These are phyloP conservation scores for Nasonia vitripennis DNA, from an alignment of 1,140 invertebrate species.

Conservation along the genomic window DNA sequence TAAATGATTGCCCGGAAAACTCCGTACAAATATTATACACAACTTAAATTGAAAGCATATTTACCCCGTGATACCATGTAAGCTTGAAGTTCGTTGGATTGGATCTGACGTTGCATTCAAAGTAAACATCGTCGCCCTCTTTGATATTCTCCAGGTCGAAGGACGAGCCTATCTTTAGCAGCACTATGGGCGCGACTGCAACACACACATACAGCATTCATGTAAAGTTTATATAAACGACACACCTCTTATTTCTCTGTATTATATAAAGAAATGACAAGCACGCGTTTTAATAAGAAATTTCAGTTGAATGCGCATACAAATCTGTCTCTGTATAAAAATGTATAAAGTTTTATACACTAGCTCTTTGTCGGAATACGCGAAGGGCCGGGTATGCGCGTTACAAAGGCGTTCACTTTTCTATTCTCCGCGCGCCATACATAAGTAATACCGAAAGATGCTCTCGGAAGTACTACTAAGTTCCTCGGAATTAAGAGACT, in stretches of 20 bases:
- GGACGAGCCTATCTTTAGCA: conserved; percentile 75
- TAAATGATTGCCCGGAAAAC: too few species aligned
- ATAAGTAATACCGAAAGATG: not conserved
- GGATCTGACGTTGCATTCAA: conserved; percentile 76
- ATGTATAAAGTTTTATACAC: not conserved
- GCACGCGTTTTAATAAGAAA: not conserved
- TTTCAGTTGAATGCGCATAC: not conserved
- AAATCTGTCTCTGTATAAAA: not conserved
- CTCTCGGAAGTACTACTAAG: not conserved
- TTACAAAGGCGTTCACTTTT: not conserved
- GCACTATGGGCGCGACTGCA: conserved; percentile 76
- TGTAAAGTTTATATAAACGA: not conserved
- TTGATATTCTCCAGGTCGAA: conserved; percentile 77
- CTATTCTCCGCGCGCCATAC: not conserved
- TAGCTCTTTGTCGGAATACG: not conserved
- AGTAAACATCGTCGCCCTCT: conserved; percentile 75
- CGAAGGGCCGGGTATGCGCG: too few species aligned
- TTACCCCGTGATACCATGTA: conserved; percentile 80
- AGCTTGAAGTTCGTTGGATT: conserved; percentile 78
- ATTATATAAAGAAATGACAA: not conserved
- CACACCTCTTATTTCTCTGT: too few species aligned
- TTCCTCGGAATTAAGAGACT: not conserved
- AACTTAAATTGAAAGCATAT: conserved; percentile 50
- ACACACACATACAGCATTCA: not conserved
- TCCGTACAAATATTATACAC: too few species aligned